These are phyloP conservation scores for Albula glossodonta DNA, from an alignment of 2,113 vertebrate genomes.

Conservation along the genomic window DNA sequence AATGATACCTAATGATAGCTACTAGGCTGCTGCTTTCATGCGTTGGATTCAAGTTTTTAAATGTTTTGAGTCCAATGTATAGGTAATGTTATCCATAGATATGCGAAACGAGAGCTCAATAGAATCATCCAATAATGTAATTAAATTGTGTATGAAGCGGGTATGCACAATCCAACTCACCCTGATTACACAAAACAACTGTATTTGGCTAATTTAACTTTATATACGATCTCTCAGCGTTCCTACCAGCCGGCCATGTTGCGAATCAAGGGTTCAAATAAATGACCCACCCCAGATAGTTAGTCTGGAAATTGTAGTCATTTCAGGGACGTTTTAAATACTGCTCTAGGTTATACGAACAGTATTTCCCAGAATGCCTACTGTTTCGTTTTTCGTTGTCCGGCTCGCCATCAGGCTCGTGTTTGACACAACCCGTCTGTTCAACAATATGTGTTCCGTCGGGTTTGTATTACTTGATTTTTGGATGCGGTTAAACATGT, in stretches of 20 bases:
- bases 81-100: too few relatives aligned
- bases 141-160: background rate
- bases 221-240: slow-evolving; percentile 45
- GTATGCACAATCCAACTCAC: slow-evolving; percentile 6
- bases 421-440: background rate
- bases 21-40: too few relatives aligned
- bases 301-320: slow-evolving; percentile 61
- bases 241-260: slow-evolving; percentile 64
- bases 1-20: background rate
- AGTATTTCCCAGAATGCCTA: slow-evolving; percentile 44
- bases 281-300: slow-evolving; percentile 14
- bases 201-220: background rate
- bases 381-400: background rate
- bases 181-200: slow-evolving; percentile 21
- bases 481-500: background rate
- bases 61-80: background rate
- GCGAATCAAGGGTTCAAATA: background rate
- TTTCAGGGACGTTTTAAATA: background rate
- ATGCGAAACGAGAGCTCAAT: background rate
- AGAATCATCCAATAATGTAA: background rate
- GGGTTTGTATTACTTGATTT: background rate
- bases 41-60: background rate
- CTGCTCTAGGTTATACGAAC: slow-evolving; percentile 22
- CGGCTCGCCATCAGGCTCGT: background rate
- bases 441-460: background rate